Conservation (phyloP, 2,797 vertebrate species). For the Zalophus californianus region DNA sequence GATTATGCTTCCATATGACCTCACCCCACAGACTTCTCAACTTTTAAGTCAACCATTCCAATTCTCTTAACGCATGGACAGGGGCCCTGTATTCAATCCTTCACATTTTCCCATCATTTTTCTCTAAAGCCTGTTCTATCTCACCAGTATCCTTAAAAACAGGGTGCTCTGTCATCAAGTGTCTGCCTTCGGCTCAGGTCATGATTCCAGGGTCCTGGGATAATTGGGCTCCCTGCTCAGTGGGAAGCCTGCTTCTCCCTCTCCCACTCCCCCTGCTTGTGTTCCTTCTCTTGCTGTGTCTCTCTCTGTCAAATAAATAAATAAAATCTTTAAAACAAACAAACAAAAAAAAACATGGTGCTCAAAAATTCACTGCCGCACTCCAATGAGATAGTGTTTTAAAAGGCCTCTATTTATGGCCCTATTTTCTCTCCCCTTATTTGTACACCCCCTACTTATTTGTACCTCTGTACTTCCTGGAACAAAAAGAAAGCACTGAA, state of each 20-base stretch:
- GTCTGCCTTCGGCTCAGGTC: no score
- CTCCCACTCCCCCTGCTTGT: no score
- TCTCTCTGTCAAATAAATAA: no score
- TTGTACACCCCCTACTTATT: neutral
- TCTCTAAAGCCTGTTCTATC: neutral
- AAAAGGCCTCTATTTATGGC: neutral
- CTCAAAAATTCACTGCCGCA: neutral
- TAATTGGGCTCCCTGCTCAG: no score
- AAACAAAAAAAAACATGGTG: neutral
- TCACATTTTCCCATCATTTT: neutral
- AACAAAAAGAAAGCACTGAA: constrained; percentile 20
- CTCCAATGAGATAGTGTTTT: neutral
- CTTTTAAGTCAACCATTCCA: neutral
- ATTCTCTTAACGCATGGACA: neutral
- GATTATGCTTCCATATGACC: neutral
- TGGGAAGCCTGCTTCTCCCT: no score
- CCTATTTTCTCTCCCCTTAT: neutral
- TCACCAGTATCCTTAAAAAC: neutral
- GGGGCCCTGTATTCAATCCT: neutral
- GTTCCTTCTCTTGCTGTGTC: no score
- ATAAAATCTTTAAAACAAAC: no score
- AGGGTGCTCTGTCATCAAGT: neutral
- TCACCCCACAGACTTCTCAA: neutral
- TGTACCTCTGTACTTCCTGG: neutral
- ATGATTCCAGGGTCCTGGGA: no score